Percentiles rank a stretch among this genome's conserved stretches.
phyloP scores from a whole-genome alignment of 2,113 vertebrate species.

The Garra rufa region DNA sequence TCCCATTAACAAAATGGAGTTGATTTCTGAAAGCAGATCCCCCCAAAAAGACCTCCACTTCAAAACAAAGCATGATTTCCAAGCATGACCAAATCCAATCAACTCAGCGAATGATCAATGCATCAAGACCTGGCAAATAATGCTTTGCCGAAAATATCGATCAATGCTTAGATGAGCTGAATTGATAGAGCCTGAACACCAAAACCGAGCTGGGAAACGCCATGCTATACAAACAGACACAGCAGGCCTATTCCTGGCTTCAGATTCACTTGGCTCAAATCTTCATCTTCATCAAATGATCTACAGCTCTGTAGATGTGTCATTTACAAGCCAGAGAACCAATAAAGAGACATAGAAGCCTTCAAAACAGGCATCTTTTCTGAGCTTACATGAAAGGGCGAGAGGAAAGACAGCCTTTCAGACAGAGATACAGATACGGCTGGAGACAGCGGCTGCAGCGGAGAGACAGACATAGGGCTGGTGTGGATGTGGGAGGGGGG shows the following conservation, averaged over 20 bases:
- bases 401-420: slow-evolving; percentile 7
- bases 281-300: background rate
- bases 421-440: background rate
- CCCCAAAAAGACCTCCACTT: background rate
- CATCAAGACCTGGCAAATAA: background rate
- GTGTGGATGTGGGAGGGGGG: slow-evolving; percentile 20
- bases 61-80: background rate
- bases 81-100: background rate
- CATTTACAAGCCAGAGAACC: slow-evolving; percentile 56
- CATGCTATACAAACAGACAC: background rate
- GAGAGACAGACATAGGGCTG: slow-evolving; percentile 52
- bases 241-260: background rate
- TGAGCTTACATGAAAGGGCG: background rate
- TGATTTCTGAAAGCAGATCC: slow-evolving; percentile 22
- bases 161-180: slow-evolving; percentile 3
- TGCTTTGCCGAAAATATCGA: background rate
- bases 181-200: background rate
- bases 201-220: background rate
- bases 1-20: slow-evolving; percentile 30
- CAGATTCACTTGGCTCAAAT: background rate
- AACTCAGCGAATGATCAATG: background rate
- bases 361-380: slow-evolving; percentile 61
- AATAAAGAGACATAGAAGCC: slow-evolving; percentile 59
- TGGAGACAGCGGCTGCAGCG: slow-evolving; percentile 45
- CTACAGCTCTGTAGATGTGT: slow-evolving; percentile 45